Conservation (phyloP, 2,888 invertebrate species). For the Thyatira batis region DNA sequence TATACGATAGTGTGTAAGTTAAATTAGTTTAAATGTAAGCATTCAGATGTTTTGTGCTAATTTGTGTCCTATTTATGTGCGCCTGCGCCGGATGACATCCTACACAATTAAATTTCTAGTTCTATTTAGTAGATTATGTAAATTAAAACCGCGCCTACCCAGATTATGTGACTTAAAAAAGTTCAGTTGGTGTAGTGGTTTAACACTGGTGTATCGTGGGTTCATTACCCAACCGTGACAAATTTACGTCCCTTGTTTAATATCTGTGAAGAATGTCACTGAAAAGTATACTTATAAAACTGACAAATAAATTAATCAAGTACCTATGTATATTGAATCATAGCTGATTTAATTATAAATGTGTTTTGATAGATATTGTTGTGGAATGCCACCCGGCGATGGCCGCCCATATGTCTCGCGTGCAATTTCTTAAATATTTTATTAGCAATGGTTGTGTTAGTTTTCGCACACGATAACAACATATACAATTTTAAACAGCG, state of each 20-base stretch:
- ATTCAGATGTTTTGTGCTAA: slow-evolving; percentile 72
- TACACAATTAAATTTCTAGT: neutral
- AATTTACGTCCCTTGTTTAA: neutral
- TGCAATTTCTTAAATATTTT: slow-evolving; percentile 72
- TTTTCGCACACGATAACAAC: slow-evolving; percentile 47
- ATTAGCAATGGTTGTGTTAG: slow-evolving; percentile 67
- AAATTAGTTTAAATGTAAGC: slow-evolving; percentile 61
- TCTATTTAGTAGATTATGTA: no score
- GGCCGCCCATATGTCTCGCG: slow-evolving; percentile 47
- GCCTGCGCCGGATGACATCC: slow-evolving; percentile 16
- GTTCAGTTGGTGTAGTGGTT: neutral
- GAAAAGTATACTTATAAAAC: no score
- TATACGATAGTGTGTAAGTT: slow-evolving; percentile 77
- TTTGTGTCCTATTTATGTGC: slow-evolving; percentile 44
- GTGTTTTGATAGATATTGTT: neutral
- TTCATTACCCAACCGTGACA: neutral
- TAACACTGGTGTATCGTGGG: neutral
- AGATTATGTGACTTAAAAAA: neutral
- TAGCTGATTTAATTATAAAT: no score
- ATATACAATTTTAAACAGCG: neutral
- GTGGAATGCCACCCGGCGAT: neutral
- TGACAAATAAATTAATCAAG: no score
- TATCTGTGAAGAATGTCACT: no score
- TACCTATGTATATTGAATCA: neutral
- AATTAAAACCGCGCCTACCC: no score